A percentile compares a stretch with the other conserved stretches of the same genome.
Conservation (phyloP, 2,888 invertebrate species). For the Onchidella celtica region DNA sequence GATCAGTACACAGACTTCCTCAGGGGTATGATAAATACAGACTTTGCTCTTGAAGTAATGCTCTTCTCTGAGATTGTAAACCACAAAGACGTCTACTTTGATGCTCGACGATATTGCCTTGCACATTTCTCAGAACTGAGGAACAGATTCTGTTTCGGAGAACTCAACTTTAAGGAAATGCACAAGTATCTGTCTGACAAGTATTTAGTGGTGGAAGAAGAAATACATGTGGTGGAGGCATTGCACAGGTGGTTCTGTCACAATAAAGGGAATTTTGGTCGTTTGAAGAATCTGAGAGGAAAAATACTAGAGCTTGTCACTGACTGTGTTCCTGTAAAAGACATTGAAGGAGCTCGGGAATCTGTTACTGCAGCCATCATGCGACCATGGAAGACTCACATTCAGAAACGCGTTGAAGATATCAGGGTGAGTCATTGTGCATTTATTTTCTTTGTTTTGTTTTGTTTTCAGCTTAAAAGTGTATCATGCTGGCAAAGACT, state of each 20-base stretch:
- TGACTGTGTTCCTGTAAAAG: no score
- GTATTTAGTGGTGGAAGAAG: constrained; percentile 30
- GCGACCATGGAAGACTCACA: no score
- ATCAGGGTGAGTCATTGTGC: no score
- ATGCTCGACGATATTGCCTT: constrained; percentile 21
- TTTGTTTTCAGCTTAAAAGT: no score
- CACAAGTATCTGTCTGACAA: constrained; percentile 40
- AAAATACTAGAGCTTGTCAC: no score
- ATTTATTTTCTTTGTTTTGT: no score
- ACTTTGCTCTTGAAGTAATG: constrained; percentile 27
- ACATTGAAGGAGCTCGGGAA: no score
- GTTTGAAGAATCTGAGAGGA: no score
- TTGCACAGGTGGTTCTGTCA: constrained; percentile 11
- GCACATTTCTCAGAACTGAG: constrained; percentile 23
- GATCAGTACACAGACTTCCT: constrained; percentile 23
- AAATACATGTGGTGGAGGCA: constrained; percentile 28
- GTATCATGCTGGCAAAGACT: no score
- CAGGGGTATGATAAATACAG: constrained; percentile 8
- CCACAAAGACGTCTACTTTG: constrained; percentile 24
- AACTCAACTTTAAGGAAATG: constrained; percentile 4
- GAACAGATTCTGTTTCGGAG: not conserved
- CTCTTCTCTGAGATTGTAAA: not conserved
- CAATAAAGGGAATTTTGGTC: no score
- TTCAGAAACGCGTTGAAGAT: no score
- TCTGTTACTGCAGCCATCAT: no score